These are phyloP conservation scores for Apostichopus parvimensis DNA, from an alignment of 35 echinoderm and acorn worm genomes.

Conservation along the genomic window DNA sequence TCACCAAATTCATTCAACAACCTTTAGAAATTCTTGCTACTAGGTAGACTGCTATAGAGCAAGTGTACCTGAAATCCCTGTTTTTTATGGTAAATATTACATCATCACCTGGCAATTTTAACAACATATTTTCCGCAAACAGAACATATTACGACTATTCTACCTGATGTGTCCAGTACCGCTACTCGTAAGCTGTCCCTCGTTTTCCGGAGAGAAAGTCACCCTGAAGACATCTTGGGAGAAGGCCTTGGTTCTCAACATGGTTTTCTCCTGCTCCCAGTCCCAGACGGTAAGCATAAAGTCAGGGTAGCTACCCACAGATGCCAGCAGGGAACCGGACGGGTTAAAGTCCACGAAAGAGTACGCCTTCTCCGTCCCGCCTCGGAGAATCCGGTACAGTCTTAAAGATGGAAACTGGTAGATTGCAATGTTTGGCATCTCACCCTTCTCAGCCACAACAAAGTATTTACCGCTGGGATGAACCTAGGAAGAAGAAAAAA, in stretches of 20 bases:
- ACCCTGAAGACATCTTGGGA: conserved; percentile 97
- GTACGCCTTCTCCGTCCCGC: conserved; percentile 78
- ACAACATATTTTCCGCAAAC: no score
- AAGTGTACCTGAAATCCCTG: no score
- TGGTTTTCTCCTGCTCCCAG: conserved; percentile 87
- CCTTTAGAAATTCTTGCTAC: no score
- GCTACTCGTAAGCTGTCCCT: conserved; percentile 90
- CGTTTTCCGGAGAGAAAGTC: conserved; percentile 96
- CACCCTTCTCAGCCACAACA: conserved; percentile 91
- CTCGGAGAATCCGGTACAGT: conserved; percentile 86
- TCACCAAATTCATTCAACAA: no score
- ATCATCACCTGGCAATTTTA: no score
- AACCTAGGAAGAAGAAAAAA: conserved; percentile 57
- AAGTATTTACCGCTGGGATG: conserved; percentile 92
- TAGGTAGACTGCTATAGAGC: no score
- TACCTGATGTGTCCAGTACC: conserved; percentile 97
- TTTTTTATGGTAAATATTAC: no score
- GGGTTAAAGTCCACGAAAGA: conserved; percentile 97
- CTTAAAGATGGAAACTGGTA: conserved; percentile 93
- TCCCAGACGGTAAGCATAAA: conserved; percentile 98
- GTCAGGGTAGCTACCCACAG: conserved; percentile 84
- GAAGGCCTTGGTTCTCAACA: conserved; percentile 94
- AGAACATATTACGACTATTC: background rate
- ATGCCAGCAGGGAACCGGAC: conserved; percentile 79
- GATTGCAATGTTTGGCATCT: conserved; percentile 82